These are phyloP conservation scores for Piscicola geometra DNA, from an alignment of 2,888 invertebrate genomes.

Conservation along the genomic window DNA sequence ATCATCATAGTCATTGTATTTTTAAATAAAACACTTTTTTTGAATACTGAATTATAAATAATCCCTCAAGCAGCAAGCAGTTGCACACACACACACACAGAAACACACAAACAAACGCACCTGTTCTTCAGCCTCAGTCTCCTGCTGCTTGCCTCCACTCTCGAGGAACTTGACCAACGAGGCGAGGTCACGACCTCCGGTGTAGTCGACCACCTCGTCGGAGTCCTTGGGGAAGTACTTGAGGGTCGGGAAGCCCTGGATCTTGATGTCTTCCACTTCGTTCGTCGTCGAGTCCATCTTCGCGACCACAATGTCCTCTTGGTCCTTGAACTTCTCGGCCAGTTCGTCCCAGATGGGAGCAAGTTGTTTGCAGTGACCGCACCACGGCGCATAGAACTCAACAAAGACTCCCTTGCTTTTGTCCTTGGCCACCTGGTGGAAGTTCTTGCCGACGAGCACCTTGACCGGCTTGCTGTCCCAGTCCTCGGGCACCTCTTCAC, in stretches of 20 bases:
- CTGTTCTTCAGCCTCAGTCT: not conserved
- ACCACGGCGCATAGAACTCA: slow-evolving; percentile 98
- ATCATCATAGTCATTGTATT: too few relatives aligned
- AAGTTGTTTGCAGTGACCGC: slow-evolving; percentile 94
- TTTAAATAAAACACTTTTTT: too few relatives aligned
- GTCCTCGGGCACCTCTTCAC: slow-evolving; percentile 88
- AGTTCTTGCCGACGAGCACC: slow-evolving; percentile 86
- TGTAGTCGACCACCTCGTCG: slow-evolving; percentile 66
- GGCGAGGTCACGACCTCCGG: slow-evolving; percentile 3
- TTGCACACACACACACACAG: too few relatives aligned
- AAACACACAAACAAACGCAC: too few relatives aligned
- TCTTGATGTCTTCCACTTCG: slow-evolving; percentile 90
- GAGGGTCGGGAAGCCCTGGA: slow-evolving; percentile 70
- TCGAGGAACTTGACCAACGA: slow-evolving; percentile 1
- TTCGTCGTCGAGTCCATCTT: slow-evolving; percentile 98
- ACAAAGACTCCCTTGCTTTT: slow-evolving; percentile 85
- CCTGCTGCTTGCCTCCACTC: not conserved
- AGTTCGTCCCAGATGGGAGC: slow-evolving; percentile 92
- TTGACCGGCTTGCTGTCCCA: slow-evolving; percentile 95
- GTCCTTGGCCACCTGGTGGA: slow-evolving; percentile 83
- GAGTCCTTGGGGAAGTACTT: slow-evolving; percentile 81
- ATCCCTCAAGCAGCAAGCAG: too few relatives aligned
- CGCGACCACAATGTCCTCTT: slow-evolving; percentile 77
- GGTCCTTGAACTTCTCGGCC: slow-evolving; percentile 83
- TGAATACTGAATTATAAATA: too few relatives aligned